Evolutionary conservation across 1,140 invertebrate species (phyloP).

Genomic region (Luehdorfia chinensis): DNA sequence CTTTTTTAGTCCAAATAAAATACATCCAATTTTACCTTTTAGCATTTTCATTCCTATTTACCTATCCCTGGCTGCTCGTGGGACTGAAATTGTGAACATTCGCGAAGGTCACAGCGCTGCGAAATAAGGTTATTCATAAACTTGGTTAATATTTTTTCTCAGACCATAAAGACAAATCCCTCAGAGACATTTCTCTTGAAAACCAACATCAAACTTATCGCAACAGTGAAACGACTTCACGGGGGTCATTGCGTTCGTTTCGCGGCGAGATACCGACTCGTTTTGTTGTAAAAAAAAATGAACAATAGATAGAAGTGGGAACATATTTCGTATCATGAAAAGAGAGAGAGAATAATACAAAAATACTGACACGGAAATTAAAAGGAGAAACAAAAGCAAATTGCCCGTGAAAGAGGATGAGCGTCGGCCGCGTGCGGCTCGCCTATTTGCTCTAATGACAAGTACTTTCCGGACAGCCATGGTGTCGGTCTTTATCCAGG

Average conservation of each 20-base stretch:
- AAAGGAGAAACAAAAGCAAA: constrained; percentile 66
- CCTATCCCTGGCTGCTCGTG: constrained; percentile 10
- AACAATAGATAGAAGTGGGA: constrained; percentile 35
- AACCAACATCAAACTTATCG: constrained; percentile 28
- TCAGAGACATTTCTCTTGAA: constrained; percentile 21
- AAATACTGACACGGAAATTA: constrained; percentile 64
- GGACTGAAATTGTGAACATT: constrained; percentile 11
- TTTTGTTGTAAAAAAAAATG: constrained; percentile 22
- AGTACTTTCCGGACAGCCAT: constrained; percentile 32
- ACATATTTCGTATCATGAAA: constrained; percentile 42
- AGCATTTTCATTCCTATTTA: constrained; percentile 3
- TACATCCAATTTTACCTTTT: too few species aligned
- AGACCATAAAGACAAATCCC: constrained; percentile 25
- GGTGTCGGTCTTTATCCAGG: constrained; percentile 7
- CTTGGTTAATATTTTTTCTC: constrained; percentile 19
- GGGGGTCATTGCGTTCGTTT: constrained; percentile 21
- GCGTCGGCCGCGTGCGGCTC: constrained; percentile 26
- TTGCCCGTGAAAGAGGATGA: constrained; percentile 53
- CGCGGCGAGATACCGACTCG: constrained; percentile 16
- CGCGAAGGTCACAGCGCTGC: constrained; percentile 6
- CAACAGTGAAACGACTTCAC: constrained; percentile 17
- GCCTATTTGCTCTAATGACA: constrained; percentile 48
- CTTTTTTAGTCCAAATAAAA: too few species aligned
- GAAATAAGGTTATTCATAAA: constrained; percentile 20
- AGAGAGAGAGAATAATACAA: constrained; percentile 47